phyloP scores from a whole-genome alignment of 2,888 invertebrate genomes.

The Timema cristinae region DNA sequence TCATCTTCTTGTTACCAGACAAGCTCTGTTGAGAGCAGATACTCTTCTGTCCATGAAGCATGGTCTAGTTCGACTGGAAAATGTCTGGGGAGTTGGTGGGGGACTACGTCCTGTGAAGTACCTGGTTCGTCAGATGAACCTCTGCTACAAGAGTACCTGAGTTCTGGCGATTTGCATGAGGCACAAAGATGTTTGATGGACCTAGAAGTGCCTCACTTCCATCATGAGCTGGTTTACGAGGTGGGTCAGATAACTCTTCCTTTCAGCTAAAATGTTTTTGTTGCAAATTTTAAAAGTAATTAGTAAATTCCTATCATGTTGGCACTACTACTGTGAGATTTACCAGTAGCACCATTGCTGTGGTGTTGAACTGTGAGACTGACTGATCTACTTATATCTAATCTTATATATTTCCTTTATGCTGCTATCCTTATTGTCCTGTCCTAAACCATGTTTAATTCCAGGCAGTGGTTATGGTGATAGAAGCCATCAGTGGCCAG shows the following conservation, averaged over 20 bases:
- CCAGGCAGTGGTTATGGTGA: slow-evolving; percentile 75
- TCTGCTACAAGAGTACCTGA: slow-evolving; percentile 82
- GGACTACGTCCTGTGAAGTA: slow-evolving; percentile 87
- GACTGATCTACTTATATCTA: too few relatives aligned
- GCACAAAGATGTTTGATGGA: slow-evolving; percentile 81
- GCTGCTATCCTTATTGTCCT: too few relatives aligned
- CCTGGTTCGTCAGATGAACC: slow-evolving; percentile 74
- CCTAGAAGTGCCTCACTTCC: slow-evolving; percentile 94
- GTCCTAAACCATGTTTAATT: too few relatives aligned
- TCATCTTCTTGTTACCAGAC: too few relatives aligned
- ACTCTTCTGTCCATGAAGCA: slow-evolving; percentile 79
- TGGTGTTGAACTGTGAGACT: too few relatives aligned
- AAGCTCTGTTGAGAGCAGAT: too few relatives aligned
- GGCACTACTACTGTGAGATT: too few relatives aligned
- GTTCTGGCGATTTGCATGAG: slow-evolving; percentile 78
- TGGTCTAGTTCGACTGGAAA: slow-evolving; percentile 82
- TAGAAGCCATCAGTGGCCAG: slow-evolving; percentile 76
- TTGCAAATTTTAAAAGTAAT: slow-evolving; percentile 3
- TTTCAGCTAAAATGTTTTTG: too few relatives aligned
- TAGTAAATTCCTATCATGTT: slow-evolving; percentile 11
- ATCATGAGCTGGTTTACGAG: slow-evolving; percentile 93
- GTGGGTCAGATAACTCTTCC: too few relatives aligned
- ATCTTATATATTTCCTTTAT: too few relatives aligned
- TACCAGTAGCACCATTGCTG: too few relatives aligned
- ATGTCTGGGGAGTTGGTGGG: slow-evolving; percentile 92